Conservation (phyloP, 2,888 invertebrate genomes). For the Epistrophe eligans region DNA sequence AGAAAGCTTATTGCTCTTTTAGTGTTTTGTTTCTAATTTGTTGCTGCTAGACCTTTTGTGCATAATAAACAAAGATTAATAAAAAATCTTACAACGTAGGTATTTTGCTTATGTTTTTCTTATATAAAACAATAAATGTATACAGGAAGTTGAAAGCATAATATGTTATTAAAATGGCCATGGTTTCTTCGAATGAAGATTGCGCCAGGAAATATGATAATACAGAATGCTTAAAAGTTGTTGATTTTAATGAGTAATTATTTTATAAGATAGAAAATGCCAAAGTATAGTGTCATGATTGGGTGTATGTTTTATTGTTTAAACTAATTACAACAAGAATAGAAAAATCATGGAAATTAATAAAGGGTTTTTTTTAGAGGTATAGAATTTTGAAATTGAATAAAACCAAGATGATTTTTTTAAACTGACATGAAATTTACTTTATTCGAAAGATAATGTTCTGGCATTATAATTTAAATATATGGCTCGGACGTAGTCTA, state of each 20-base stretch:
- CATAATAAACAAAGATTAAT: background rate
- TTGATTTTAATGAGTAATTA: background rate
- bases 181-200: background rate
- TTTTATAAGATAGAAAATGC: background rate
- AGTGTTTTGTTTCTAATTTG: conserved; percentile 6
- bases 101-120: background rate
- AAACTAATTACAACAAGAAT: too few species aligned
- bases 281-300: too few species aligned
- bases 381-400: too few species aligned
- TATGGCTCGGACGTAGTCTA: too few species aligned
- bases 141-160: background rate
- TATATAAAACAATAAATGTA: background rate
- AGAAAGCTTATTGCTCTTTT: conserved; percentile 17
- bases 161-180: background rate
- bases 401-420: too few species aligned
- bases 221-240: background rate
- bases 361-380: too few species aligned
- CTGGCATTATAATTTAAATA: too few species aligned
- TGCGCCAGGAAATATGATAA: background rate
- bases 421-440: too few species aligned
- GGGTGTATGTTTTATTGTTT: too few species aligned
- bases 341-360: too few species aligned
- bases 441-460: too few species aligned
- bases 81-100: background rate
- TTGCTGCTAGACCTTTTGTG: background rate